Evolutionary conservation across 2,888 invertebrate species (phyloP).

Genomic region (Lithophane leautieri): DNA sequence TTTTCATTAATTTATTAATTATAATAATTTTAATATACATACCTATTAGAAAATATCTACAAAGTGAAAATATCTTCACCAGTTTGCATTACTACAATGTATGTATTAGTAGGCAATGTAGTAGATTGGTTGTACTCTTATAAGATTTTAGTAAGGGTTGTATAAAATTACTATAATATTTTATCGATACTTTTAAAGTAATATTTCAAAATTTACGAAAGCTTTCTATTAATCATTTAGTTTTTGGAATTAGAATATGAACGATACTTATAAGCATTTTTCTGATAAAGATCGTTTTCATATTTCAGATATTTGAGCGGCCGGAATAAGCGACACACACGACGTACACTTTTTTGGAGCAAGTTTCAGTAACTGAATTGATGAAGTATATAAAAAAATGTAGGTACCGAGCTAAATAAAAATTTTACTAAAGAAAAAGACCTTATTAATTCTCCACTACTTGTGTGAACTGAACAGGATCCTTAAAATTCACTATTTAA

Average conservation of each 20-base stretch:
- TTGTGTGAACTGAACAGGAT: too few relatives aligned
- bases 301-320: not conserved
- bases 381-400: not conserved
- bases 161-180: not conserved
- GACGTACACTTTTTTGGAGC: not conserved
- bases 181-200: slow-evolving; percentile 35
- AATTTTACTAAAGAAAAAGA: not conserved
- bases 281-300: not conserved
- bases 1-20: not conserved
- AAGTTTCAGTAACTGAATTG: not conserved
- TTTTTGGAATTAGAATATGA: not conserved
- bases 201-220: not conserved
- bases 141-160: slow-evolving; percentile 34
- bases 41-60: not conserved
- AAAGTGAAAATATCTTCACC: slow-evolving; percentile 9
- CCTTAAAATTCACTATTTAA: too few relatives aligned
- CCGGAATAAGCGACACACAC: too few relatives aligned
- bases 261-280: fast-evolving
- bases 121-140: not conserved
- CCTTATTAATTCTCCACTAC: not conserved
- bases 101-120: not conserved
- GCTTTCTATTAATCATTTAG: not conserved
- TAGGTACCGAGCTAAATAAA: not conserved
- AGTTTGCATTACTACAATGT: slow-evolving; percentile 44
- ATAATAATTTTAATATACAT: not conserved